Conservation (phyloP, 2,797 vertebrate genomes). For the Manis crassicaudata region DNA sequence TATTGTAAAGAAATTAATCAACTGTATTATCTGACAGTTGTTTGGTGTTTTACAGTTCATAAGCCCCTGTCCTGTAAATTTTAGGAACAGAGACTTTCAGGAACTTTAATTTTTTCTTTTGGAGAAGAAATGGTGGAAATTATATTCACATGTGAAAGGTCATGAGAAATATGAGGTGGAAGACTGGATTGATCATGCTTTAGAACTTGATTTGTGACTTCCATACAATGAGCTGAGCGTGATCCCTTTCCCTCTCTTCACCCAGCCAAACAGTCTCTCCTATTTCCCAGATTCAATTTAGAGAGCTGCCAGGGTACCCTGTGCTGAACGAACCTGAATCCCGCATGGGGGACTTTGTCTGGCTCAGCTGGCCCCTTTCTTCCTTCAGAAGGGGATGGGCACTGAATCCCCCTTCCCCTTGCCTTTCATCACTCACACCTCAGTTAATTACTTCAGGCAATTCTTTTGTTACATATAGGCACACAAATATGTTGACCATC, state of each 20-base stretch:
- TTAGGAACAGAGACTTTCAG: neutral
- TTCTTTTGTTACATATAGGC: neutral
- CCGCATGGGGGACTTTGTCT: neutral
- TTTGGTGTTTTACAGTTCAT: neutral
- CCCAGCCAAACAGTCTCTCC: neutral
- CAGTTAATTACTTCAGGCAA: rapidly evolving
- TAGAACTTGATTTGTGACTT: neutral
- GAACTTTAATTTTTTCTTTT: neutral
- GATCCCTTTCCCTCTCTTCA: neutral
- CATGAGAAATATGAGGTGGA: neutral
- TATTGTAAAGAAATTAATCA: neutral
- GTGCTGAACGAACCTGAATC: neutral
- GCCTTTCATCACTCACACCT: neutral
- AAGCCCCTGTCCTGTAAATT: neutral
- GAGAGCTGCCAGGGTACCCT: neutral
- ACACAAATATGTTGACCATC: neutral
- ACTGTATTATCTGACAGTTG: neutral
- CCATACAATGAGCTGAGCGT: neutral
- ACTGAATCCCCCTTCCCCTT: neutral
- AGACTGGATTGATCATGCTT: neutral
- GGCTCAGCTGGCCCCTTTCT: neutral
- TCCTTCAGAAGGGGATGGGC: too few relatives aligned
- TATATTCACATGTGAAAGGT: neutral
- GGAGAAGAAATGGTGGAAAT: neutral
- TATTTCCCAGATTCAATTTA: neutral